Evolutionary conservation across 2,797 vertebrate species (phyloP).

Genomic region (Otolemur crassicaudatus): DNA sequence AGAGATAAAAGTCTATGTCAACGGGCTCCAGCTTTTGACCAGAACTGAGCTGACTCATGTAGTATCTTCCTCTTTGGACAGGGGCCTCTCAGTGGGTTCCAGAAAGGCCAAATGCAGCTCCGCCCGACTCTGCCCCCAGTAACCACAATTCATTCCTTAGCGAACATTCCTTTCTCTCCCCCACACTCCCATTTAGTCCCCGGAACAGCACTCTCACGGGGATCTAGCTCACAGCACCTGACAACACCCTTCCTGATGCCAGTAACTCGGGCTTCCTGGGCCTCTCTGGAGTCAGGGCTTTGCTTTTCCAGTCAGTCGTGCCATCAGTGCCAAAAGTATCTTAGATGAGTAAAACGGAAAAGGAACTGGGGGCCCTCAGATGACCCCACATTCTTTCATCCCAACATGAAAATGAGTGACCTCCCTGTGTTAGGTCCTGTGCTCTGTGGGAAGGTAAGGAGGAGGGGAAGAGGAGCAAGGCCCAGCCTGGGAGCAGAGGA

Average conservation of each 20-base stretch:
- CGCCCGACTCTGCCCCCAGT: neutral
- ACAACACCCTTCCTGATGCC: neutral
- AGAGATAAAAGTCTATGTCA: neutral
- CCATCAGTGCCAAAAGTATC: neutral
- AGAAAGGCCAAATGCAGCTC: neutral
- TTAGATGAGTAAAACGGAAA: neutral
- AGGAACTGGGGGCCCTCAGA: neutral
- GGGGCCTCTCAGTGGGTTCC: neutral
- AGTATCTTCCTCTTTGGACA: neutral
- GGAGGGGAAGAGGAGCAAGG: neutral
- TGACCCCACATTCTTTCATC: neutral
- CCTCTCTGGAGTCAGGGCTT: neutral
- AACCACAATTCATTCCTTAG: slow-evolving; percentile 10
- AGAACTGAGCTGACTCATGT: slow-evolving; percentile 48
- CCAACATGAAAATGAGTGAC: rapidly evolving
- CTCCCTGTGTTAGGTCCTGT: neutral
- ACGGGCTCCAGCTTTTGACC: neutral
- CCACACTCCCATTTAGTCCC: slow-evolving; percentile 18
- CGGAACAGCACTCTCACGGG: neutral
- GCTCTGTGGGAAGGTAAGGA: rapidly evolving
- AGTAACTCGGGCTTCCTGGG: neutral
- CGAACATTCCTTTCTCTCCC: slow-evolving; percentile 59
- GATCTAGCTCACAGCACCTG: neutral
- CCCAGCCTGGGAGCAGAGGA: neutral
- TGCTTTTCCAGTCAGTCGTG: neutral